Conservation (phyloP, 1,140 invertebrate species). For the Onthophagus taurus region DNA sequence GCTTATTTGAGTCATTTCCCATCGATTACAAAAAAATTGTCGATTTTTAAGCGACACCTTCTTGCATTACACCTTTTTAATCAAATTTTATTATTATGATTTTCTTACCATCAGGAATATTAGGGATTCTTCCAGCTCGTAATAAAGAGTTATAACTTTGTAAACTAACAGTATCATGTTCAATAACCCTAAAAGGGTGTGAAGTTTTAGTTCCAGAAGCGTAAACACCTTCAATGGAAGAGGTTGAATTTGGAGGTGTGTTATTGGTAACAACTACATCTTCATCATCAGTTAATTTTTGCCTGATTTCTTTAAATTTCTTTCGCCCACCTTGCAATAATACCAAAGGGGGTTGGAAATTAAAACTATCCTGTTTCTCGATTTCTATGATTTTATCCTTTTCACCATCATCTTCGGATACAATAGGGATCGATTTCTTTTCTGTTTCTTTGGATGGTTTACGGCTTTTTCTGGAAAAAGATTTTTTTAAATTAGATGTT, state of each 20-base stretch:
- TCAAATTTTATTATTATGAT: no score
- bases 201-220: slow-evolving; percentile 42
- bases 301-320: slow-evolving; percentile 66
- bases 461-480: slow-evolving; percentile 1
- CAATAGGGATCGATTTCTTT: no score
- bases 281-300: slow-evolving; percentile 67
- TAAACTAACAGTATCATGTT: slow-evolving; percentile 75
- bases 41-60: no score
- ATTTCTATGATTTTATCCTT: neutral
- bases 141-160: slow-evolving; percentile 80
- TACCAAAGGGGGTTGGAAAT: no score
- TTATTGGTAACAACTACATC: slow-evolving; percentile 52
- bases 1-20: no score
- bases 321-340: slow-evolving; percentile 8
- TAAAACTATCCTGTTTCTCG: slow-evolving; percentile 5
- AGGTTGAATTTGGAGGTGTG: slow-evolving; percentile 69
- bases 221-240: slow-evolving; percentile 54
- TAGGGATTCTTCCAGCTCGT: slow-evolving; percentile 58
- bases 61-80: no score
- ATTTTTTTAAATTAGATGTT: no score
- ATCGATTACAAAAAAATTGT: no score
- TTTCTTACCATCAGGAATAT: slow-evolving; percentile 5
- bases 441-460: slow-evolving; percentile 8
- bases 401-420: neutral
- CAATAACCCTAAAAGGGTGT: slow-evolving; percentile 71